Evolutionary conservation across 2,888 invertebrate species (phyloP).

Genomic region (Netelia virgata): DNA sequence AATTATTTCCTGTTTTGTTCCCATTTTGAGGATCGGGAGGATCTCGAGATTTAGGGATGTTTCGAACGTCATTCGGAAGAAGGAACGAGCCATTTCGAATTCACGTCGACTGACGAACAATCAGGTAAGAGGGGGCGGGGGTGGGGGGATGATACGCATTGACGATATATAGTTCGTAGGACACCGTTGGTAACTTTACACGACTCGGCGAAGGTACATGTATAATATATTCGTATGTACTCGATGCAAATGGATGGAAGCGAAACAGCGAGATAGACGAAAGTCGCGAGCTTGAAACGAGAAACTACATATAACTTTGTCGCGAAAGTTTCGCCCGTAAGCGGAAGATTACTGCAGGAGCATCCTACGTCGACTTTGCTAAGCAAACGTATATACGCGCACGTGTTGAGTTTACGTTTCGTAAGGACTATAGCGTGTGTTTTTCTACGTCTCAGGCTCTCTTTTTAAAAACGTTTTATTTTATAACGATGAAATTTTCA

Average conservation of each 20-base stretch:
- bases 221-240: slow-evolving; percentile 20
- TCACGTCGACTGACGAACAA: neutral
- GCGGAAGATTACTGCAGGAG: slow-evolving; percentile 63
- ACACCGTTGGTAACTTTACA: neutral
- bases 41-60: neutral
- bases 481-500: too few relatives aligned
- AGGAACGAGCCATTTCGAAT: neutral
- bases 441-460: too few relatives aligned
- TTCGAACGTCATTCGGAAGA: neutral
- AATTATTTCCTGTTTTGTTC: too few relatives aligned
- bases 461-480: too few relatives aligned
- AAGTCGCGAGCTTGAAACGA: slow-evolving; percentile 33
- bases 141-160: neutral
- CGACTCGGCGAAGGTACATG: neutral
- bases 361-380: slow-evolving; percentile 52
- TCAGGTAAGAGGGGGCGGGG: neutral
- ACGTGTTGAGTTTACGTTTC: neutral
- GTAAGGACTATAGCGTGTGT: too few relatives aligned
- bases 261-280: slow-evolving; percentile 53
- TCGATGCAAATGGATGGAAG: slow-evolving; percentile 54
- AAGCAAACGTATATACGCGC: slow-evolving; percentile 31
- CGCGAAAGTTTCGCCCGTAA: slow-evolving; percentile 59
- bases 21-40: neutral
- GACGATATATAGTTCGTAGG: neutral
- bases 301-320: slow-evolving; percentile 59